These are phyloP conservation scores for Chelonus formosanus DNA, from an alignment of 2,888 invertebrate genomes.

Conservation along the genomic window DNA sequence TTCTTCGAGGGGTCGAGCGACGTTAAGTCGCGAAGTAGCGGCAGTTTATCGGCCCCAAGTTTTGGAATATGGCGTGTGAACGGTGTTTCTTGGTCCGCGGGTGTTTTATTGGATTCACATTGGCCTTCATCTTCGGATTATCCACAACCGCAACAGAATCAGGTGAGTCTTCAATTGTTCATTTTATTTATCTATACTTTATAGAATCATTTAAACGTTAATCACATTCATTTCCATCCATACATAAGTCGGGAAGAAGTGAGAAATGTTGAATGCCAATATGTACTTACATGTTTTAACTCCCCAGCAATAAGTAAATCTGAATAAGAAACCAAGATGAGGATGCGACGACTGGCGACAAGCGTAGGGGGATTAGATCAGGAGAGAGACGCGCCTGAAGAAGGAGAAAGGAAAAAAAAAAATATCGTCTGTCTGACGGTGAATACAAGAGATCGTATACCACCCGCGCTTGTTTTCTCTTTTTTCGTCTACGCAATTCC, in stretches of 20 bases:
- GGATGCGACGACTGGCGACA: conserved; percentile 11
- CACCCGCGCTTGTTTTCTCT: neutral
- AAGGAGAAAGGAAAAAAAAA: conserved; percentile 5
- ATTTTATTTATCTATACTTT: neutral
- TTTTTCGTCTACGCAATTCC: neutral
- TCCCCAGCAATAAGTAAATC: neutral
- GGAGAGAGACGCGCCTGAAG: conserved; percentile 6
- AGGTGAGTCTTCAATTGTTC: conserved; percentile 35
- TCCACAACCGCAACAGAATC: conserved; percentile 34
- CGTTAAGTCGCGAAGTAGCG: conserved; percentile 21
- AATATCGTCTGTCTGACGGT: conserved; percentile 11
- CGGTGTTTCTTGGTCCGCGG: conserved; percentile 24
- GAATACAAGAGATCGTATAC: conserved; percentile 5
- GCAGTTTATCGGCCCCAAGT: conserved; percentile 28
- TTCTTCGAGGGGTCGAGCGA: conserved; percentile 14
- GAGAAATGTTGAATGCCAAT: too few species aligned
- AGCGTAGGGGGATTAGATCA: conserved; percentile 1
- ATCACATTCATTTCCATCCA: neutral
- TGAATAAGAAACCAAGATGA: conserved; percentile 12
- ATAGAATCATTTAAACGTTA: neutral
- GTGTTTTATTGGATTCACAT: conserved; percentile 37
- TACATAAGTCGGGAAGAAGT: neutral
- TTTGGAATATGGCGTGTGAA: conserved; percentile 42
- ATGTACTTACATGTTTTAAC: too few species aligned
- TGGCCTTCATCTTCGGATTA: conserved; percentile 39